phyloP scores from a whole-genome alignment of 1,140 invertebrate species.

The Melipona quadrifasciata region DNA sequence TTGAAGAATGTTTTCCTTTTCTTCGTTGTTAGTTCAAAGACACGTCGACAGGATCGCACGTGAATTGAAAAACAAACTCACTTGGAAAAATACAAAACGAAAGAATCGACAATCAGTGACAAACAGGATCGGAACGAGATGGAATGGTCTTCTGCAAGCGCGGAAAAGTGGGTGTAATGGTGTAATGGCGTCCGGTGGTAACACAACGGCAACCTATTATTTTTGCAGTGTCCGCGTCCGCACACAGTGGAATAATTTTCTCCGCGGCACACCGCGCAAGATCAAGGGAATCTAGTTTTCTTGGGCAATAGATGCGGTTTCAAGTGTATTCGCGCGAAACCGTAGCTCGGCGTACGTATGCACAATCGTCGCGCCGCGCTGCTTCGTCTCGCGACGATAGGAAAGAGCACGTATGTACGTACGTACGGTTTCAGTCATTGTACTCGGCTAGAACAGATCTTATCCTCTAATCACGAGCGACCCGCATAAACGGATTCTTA shows the following conservation, averaged over 20 bases:
- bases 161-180: neutral
- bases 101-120: constrained; percentile 15
- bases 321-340: constrained; percentile 51
- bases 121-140: constrained; percentile 30
- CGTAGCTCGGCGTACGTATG: neutral
- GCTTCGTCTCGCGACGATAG: constrained; percentile 59
- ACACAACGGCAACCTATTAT: constrained; percentile 33
- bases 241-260: constrained; percentile 43
- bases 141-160: neutral
- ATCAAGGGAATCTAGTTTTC: constrained; percentile 74
- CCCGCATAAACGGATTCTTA: constrained; percentile 60
- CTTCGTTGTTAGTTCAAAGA: no score
- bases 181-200: constrained; percentile 49
- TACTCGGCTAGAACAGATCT: constrained; percentile 49
- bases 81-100: neutral
- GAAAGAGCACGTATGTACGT: neutral
- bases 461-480: constrained; percentile 66
- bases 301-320: constrained; percentile 28
- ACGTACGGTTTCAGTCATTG: constrained; percentile 44
- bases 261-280: constrained; percentile 55
- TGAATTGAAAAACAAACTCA: no score
- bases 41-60: no score
- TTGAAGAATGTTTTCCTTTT: no score
- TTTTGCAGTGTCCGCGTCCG: constrained; percentile 29
- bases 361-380: constrained; percentile 2